Base-by-base conservation (phyloP, 1,140 invertebrate genomes). In the Diachasmimorpha longicaudata region DNA sequence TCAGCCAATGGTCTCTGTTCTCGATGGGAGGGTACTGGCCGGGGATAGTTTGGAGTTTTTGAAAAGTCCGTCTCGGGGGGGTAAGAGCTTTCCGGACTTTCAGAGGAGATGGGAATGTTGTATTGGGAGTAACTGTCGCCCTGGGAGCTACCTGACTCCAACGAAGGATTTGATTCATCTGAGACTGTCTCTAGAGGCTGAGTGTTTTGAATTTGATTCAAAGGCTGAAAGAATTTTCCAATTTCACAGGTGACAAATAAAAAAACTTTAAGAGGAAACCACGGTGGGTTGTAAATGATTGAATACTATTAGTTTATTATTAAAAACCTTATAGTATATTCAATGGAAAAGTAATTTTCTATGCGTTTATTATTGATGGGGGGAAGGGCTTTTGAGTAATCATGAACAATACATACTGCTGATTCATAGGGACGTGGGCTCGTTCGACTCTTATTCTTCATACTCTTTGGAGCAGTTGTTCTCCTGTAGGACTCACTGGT, bases 401-500 rank as follows among this genome's bases (percentile, higher is more conserved):
- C 31, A 31, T 14, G 55, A 25, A 63, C 2, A 63, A 19, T 23
- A 63, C 58, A 25, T 63, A 63, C 58, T 4, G 58, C 19, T 63
- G 58, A 63, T 25, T 63, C 58, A 14, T 63, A 63, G 21, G 58
- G 58, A 23, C 58, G 58, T n/a, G 36, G 36, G 10, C 36, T 37
- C 1, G 66, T 68, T 68, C 66, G 39, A 37, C 66, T 68, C 36
- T 39, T 68, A 16, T 16, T 39, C 31, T 68, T 37, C 8, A 81
- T 81, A 48, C 74, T 75, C 63, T 82, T 86, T 14, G 25, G 0
- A 4, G 74, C 37, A 19, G 23, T 67, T 4, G 84, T 81, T 74
- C 83, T 81, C 69, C 82, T 84, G 0, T 83, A 76, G 21, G 79
- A 78, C 13, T 81, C 76, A n/a, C 80, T 25, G 46, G 78, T 79